Evolutionary conservation across 1,140 invertebrate species (phyloP), one percentile per base, ranked within the genome.

Genomic region (Zaprionus tsacasi): DNA sequence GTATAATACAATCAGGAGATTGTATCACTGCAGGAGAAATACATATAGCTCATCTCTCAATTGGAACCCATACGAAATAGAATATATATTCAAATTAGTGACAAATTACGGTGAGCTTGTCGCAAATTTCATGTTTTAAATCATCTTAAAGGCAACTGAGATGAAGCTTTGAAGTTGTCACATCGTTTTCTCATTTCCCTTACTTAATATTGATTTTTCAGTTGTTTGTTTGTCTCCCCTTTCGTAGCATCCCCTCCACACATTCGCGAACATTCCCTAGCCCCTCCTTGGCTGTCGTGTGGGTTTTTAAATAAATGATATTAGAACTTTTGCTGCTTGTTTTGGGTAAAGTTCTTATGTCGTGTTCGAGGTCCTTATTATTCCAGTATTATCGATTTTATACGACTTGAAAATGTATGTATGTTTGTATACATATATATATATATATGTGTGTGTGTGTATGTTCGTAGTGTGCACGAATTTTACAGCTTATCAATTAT

Each of bases 401-500:
- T 52, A 4, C 50, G 45, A 45, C 40, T 66, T 27, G 52, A 48
- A 43, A 69, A 15, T 61, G 25, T 79, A 17, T 81, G 59, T 82
- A 54, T 54, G 56, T 75, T 7, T 35, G 33, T 35, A 10, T 35
- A 10, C n/a, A n/a, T n/a, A n/a, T n/a, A n/a, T n/a, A n/a, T n/a
- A n/a, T n/a, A n/a, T n/a, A n/a, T n/a, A n/a, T n/a, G n/a, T 8
- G 33, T 35, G 25, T 79, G 27, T 81, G 59, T 82, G 55, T 43
- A 7, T 43, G 40, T 43, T 13, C 6, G 66, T 81, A 77, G 74
- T 66, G 79, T 66, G 68, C 83, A 81, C 85, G 80, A 88, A 81
- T 83, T 88, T 88, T 89, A 81, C 66, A 88, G 80, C 68, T 88
- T 78, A 88, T 88, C 74, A 88, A 89, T 89, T 88, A 88, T 88